Conservation (phyloP, 2,113 vertebrate genomes). For the Apeltes quadracus region DNA sequence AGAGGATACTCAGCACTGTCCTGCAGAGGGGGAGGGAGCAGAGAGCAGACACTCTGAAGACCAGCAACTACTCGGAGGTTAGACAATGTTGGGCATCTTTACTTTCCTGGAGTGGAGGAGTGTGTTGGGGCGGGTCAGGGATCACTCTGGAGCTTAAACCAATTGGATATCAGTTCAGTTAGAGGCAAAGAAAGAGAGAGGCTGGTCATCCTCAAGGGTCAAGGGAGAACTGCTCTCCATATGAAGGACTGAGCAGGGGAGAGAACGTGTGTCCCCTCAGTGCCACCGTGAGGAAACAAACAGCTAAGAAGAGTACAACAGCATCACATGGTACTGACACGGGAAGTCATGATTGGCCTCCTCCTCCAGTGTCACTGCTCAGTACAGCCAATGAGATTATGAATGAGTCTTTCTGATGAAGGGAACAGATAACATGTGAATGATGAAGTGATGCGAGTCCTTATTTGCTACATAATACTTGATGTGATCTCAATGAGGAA, state of each 20-base stretch:
- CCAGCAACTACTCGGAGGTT: background rate
- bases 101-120: conserved; percentile 23
- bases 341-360: background rate
- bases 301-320: background rate
- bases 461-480: too few relatives aligned
- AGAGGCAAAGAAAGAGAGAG: conserved; percentile 8
- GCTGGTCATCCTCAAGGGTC: conserved; percentile 5
- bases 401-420: background rate
- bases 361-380: background rate
- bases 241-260: background rate
- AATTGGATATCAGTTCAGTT: conserved; percentile 21
- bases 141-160: conserved; percentile 6
- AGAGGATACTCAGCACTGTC: conserved; percentile 88
- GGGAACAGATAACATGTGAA: background rate
- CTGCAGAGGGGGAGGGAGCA: conserved; percentile 59
- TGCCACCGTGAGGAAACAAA: background rate
- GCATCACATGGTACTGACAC: background rate
- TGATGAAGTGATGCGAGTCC: too few relatives aligned
- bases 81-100: background rate
- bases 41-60: background rate
- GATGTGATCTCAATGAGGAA: too few relatives aligned
- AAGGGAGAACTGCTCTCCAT: conserved; percentile 7
- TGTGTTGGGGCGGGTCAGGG: background rate
- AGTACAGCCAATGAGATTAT: background rate
- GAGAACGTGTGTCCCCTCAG: background rate